phyloP scores from a whole-genome alignment of 2,888 invertebrate genomes.

The Tachystola acroxantha region DNA sequence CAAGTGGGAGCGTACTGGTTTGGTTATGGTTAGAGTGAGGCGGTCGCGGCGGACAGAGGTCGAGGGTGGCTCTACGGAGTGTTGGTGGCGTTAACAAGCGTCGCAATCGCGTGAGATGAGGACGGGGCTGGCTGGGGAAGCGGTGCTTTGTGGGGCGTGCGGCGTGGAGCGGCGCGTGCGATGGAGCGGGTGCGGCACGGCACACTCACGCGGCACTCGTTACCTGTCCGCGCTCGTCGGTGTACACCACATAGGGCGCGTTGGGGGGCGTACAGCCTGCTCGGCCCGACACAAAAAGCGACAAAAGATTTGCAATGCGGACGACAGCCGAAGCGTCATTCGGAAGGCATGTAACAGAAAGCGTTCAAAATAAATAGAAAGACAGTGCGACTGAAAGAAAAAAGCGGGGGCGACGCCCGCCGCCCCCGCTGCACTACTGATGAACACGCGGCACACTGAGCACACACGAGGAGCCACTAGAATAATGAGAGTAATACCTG shows the following conservation, averaged over 20 bases:
- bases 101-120: conserved; percentile 14
- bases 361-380: conserved; percentile 73
- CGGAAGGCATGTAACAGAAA: conserved; percentile 79
- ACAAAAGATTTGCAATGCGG: conserved; percentile 70
- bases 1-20: conserved; percentile 38
- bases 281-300: conserved; percentile 71
- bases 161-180: conserved; percentile 13
- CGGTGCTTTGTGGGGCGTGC: conserved; percentile 13
- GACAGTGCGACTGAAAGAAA: conserved; percentile 63
- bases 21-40: conserved; percentile 50
- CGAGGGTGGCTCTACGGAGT: conserved; percentile 10
- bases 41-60: conserved; percentile 12
- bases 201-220: conserved; percentile 65
- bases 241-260: conserved; percentile 96
- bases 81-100: conserved; percentile 33
- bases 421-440: conserved; percentile 57
- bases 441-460: conserved; percentile 68
- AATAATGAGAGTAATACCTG: conserved; percentile 75
- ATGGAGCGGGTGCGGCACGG: conserved; percentile 3
- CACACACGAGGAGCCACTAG: conserved; percentile 72
- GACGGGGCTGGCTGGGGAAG: conserved; percentile 8
- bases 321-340: conserved; percentile 76
- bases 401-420: conserved; percentile 52
- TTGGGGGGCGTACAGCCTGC: conserved; percentile 88
- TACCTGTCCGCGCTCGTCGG: conserved; percentile 98